A percentile compares a stretch with the other conserved stretches of the same genome.
Conservation (phyloP, 1,140 invertebrate genomes). For the Sweltsa coloradensis region DNA sequence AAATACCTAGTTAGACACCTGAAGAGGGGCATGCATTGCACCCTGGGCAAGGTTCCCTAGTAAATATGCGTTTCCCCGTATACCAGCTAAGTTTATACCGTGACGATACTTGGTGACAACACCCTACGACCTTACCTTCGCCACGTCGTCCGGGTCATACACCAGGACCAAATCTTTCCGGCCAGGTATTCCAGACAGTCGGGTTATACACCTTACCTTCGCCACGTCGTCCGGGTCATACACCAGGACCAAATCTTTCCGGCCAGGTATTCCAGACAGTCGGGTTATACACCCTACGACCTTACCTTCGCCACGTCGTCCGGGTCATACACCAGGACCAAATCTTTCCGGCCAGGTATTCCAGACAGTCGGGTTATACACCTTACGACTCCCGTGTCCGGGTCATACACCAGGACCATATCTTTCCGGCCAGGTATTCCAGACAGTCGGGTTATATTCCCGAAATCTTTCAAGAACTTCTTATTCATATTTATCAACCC, state of each 20-base stretch:
- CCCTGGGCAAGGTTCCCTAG: too few relatives aligned
- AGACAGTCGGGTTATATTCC: not conserved
- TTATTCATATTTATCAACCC: too few relatives aligned
- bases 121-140: too few relatives aligned
- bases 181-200: not conserved
- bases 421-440: slow-evolving; percentile 1
- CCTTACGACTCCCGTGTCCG: slow-evolving; percentile 7
- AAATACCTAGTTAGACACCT: too few relatives aligned
- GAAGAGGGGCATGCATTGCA: too few relatives aligned
- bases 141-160: slow-evolving; percentile 8
- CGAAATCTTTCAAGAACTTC: slow-evolving; percentile 2
- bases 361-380: not conserved
- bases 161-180: not conserved
- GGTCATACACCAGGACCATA: slow-evolving; percentile 6
- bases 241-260: not conserved
- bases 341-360: not conserved
- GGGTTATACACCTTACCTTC: slow-evolving; percentile 1
- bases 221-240: slow-evolving; percentile 9
- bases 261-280: not conserved
- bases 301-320: slow-evolving; percentile 9
- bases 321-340: slow-evolving; percentile 8
- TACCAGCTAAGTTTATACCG: too few relatives aligned
- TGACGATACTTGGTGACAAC: too few relatives aligned
- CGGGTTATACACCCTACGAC: not conserved
- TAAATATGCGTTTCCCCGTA: too few relatives aligned